Conservation (phyloP, 2,888 invertebrate genomes). For the Tenthredo distinguenda region DNA sequence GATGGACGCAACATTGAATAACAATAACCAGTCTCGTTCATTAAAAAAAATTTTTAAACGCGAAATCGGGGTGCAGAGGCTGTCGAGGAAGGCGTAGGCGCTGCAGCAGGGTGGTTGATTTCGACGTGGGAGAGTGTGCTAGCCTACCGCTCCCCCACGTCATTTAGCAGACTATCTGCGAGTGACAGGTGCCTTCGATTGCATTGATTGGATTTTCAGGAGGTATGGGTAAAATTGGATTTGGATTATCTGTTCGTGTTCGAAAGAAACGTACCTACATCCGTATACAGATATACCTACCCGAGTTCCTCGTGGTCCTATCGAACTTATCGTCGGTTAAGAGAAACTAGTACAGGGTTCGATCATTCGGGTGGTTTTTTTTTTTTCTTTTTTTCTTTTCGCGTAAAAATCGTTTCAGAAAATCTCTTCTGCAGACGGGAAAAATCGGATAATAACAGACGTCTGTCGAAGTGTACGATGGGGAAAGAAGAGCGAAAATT, state of each 20-base stretch:
- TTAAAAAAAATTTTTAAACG: neutral
- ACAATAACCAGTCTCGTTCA: too few relatives aligned
- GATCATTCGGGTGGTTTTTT: neutral
- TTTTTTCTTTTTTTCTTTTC: neutral
- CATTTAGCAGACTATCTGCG: conserved; percentile 68
- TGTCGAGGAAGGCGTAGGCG: neutral
- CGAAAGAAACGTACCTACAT: conserved; percentile 23
- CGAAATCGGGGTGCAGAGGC: neutral
- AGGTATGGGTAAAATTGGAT: conserved; percentile 66
- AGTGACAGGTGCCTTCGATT: conserved; percentile 68
- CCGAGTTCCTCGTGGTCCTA: too few relatives aligned
- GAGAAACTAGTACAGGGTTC: neutral
- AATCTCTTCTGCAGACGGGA: neutral
- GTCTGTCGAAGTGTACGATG: neutral
- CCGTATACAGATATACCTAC: neutral
- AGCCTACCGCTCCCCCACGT: conserved; percentile 53
- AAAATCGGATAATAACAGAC: neutral
- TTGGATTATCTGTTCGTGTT: conserved; percentile 56
- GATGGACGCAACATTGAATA: neutral
- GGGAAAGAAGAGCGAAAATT: neutral
- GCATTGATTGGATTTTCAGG: conserved; percentile 68
- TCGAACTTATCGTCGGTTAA: neutral
- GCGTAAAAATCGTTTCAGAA: neutral
- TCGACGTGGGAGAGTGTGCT: neutral
- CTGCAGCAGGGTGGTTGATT: conserved; percentile 22